These are phyloP conservation scores for Cephus rjabovi DNA, from an alignment of 2,888 invertebrate genomes.

Conservation along the genomic window DNA sequence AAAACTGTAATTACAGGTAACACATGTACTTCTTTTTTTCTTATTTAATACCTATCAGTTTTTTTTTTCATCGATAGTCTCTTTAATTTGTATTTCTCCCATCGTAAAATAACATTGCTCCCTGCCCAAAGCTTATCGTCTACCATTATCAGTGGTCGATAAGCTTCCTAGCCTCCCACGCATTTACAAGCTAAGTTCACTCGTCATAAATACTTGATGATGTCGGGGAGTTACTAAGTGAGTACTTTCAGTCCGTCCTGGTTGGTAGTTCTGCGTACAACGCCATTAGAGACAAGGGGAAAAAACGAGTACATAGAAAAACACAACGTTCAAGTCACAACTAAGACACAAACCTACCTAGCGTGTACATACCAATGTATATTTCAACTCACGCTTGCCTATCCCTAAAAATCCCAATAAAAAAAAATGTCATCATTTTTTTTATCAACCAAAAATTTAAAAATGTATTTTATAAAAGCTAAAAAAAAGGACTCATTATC, in stretches of 20 bases:
- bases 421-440: too few species aligned
- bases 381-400: neutral
- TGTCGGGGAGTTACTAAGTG: constrained; percentile 4
- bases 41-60: neutral
- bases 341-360: neutral
- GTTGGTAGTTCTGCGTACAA: constrained; percentile 7
- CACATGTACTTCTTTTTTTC: neutral
- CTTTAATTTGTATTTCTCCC: neutral
- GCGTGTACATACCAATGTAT: neutral
- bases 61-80: neutral
- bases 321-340: neutral
- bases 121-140: neutral
- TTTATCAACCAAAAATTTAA: too few species aligned
- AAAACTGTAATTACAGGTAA: neutral
- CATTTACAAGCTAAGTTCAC: constrained; percentile 18
- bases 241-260: neutral
- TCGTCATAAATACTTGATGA: constrained; percentile 39
- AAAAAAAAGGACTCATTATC: neutral
- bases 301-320: constrained; percentile 16
- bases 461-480: neutral
- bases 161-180: constrained; percentile 30
- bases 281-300: constrained; percentile 22
- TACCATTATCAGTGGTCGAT: constrained; percentile 34
- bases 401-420: neutral
- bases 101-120: neutral